Evolutionary conservation across 2,797 vertebrate genomes (phyloP).

Genomic region (Rhinogobio ventralis): DNA sequence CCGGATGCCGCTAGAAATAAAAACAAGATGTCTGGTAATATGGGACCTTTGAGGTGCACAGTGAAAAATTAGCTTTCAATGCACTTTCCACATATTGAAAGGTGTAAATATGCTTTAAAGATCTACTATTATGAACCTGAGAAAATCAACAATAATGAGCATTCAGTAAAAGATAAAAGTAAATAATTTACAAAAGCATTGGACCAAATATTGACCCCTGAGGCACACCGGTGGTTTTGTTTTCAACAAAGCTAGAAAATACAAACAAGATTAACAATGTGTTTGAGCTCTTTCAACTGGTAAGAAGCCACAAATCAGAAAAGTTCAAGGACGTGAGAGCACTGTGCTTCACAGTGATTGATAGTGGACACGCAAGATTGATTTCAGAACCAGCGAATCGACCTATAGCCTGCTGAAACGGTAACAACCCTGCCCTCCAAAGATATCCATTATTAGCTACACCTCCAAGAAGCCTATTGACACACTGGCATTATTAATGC

Average conservation of each 20-base stretch:
- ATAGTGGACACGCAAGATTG: conserved; percentile 37
- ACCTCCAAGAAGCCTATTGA: conserved; percentile 56
- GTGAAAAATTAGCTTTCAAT: conserved; percentile 69
- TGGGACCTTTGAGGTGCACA: conserved; percentile 31
- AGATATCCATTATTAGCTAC: conserved; percentile 74
- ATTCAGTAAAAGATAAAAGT: background rate
- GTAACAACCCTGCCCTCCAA: conserved; percentile 53
- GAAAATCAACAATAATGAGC: background rate
- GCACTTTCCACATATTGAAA: conserved; percentile 65
- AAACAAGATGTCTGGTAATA: background rate
- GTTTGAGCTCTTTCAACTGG: conserved; percentile 12
- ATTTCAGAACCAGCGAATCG: conserved; percentile 42
- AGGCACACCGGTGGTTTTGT: background rate
- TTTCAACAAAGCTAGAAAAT: background rate
- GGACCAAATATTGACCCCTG: conserved; percentile 10
- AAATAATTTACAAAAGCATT: background rate
- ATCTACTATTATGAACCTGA: background rate
- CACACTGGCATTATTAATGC: conserved; percentile 2
- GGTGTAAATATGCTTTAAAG: background rate
- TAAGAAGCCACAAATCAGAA: conserved; percentile 21
- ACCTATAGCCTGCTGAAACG: conserved; percentile 59
- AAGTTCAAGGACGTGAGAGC: conserved; percentile 18
- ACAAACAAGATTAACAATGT: conserved; percentile 17
- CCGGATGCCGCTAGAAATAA: conserved; percentile 15
- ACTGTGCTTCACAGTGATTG: conserved; percentile 10